Percentiles rank a stretch among this genome's conserved stretches.
phyloP scores from a whole-genome alignment of 2,797 vertebrate genomes.

The Leptoclinus maculatus region DNA sequence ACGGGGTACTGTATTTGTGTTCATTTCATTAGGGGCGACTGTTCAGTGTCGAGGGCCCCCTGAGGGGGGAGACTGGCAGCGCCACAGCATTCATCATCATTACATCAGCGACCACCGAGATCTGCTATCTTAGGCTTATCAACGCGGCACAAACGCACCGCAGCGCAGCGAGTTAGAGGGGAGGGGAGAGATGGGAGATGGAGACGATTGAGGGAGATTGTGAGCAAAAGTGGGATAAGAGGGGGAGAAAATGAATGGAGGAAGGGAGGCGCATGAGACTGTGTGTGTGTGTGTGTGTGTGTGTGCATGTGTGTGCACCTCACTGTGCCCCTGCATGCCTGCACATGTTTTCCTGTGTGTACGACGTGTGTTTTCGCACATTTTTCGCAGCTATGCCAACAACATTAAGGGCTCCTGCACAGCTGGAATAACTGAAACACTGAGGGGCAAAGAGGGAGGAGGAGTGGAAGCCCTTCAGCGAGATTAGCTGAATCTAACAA shows the following conservation, averaged over 20 bases:
- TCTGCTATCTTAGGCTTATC: constrained; percentile 90
- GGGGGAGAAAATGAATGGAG: constrained; percentile 74
- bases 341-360: constrained; percentile 72
- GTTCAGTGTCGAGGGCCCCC: constrained; percentile 76
- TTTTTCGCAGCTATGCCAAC: constrained; percentile 82
- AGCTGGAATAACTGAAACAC: constrained; percentile 82
- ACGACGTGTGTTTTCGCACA: constrained; percentile 74
- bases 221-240: constrained; percentile 75
- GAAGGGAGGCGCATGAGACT: constrained; percentile 60
- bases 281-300: constrained; percentile 3
- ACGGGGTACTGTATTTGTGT: constrained; percentile 81
- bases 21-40: constrained; percentile 89
- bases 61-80: constrained; percentile 85
- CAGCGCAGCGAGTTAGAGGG: constrained; percentile 71
- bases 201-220: constrained; percentile 75
- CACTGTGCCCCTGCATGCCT: constrained; percentile 70
- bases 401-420: constrained; percentile 80
- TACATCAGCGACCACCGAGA: constrained; percentile 94
- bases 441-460: constrained; percentile 68
- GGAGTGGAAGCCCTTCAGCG: constrained; percentile 39
- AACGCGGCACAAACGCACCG: constrained; percentile 85
- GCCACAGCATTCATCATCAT: constrained; percentile 92
- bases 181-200: constrained; percentile 77
- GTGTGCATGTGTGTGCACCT: constrained; percentile 44
- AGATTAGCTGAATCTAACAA: constrained; percentile 82